These are phyloP conservation scores for Riptortus pedestris DNA, from an alignment of 1,140 invertebrate species.

Conservation along the genomic window DNA sequence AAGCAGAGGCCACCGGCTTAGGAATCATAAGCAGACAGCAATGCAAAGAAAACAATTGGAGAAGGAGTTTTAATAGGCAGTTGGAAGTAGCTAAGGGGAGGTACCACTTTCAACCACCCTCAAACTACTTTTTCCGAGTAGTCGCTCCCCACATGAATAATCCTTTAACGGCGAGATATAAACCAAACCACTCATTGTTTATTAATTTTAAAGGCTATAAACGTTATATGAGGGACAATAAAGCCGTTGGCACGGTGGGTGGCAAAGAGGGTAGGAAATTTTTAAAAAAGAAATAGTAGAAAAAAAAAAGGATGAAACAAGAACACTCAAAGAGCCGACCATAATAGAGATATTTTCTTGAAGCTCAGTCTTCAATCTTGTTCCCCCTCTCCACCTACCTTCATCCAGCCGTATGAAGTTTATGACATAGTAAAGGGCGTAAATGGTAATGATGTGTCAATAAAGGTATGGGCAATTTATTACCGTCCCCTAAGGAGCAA, in stretches of 20 bases:
- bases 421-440: slow-evolving; percentile 7
- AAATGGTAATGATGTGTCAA: slow-evolving; percentile 6
- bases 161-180: no score
- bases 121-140: no score
- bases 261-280: neutral
- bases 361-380: neutral
- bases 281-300: neutral
- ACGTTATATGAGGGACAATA: slow-evolving; percentile 1
- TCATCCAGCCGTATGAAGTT: neutral
- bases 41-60: no score
- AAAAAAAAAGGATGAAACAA: neutral
- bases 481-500: neutral
- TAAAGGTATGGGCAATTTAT: neutral
- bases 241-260: slow-evolving; percentile 1
- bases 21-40: no score
- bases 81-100: no score
- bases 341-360: slow-evolving; percentile 7
- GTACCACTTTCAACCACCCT: no score
- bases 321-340: slow-evolving; percentile 5
- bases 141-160: no score
- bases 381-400: neutral
- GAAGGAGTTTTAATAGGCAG: no score
- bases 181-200: no score
- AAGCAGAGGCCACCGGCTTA: no score
- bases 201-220: slow-evolving; percentile 15